A percentile compares a stretch with the other conserved stretches of the same genome.
These are phyloP conservation scores for Hippasteria phrygiana DNA, from an alignment of 53 echinoderm and acorn worm species.

Conservation along the genomic window DNA sequence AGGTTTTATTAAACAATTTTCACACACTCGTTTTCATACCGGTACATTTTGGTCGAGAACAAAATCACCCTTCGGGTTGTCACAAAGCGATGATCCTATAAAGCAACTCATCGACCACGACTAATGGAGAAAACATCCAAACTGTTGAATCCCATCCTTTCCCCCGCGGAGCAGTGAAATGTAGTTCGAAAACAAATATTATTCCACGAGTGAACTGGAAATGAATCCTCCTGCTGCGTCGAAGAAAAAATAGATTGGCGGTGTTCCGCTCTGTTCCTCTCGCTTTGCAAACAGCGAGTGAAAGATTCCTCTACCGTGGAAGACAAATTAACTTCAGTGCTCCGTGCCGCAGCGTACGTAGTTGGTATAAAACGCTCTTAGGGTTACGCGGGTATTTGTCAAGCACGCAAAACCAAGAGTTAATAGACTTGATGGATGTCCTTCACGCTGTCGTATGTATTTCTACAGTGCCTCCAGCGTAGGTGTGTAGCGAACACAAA, in stretches of 20 bases:
- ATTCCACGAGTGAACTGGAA: neutral
- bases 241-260: neutral
- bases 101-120: neutral
- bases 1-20: too few species aligned
- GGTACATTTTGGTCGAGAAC: neutral
- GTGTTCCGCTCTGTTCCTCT: neutral
- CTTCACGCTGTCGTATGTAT: too few species aligned
- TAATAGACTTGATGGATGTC: neutral
- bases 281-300: conserved; percentile 3
- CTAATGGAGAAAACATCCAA: conserved; percentile 5
- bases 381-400: too few species aligned
- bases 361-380: neutral
- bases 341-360: neutral
- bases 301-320: neutral
- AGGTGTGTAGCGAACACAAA: too few species aligned
- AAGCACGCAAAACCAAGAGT: too few species aligned
- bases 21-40: neutral
- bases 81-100: neutral
- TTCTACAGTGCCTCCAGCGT: too few species aligned
- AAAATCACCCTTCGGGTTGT: neutral
- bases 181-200: conserved; percentile 9
- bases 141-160: conserved; percentile 16
- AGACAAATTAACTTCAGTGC: neutral
- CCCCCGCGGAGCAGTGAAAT: neutral
- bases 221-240: neutral